These are phyloP conservation scores for Rhinoraja longicauda DNA, from an alignment of 2,797 vertebrate genomes.

Conservation along the genomic window DNA sequence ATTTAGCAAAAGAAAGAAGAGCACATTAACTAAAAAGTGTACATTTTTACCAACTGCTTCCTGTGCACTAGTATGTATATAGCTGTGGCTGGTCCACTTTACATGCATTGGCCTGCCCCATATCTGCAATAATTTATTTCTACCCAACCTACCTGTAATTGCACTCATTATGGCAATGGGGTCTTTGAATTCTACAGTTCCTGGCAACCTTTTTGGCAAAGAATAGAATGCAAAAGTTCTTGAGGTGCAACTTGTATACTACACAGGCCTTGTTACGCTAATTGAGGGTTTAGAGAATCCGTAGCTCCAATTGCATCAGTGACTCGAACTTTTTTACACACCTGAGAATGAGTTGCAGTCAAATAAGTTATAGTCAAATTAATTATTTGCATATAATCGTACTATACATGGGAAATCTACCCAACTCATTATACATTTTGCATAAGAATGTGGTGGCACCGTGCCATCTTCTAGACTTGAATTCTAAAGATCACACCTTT, in stretches of 20 bases:
- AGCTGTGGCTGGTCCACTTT: neutral
- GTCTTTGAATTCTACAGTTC: slow-evolving; percentile 5
- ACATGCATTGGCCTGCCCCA: too few species aligned
- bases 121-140: neutral
- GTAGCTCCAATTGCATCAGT: neutral
- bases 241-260: neutral
- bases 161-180: neutral
- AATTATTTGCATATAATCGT: neutral
- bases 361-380: neutral
- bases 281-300: neutral
- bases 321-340: neutral
- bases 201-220: neutral
- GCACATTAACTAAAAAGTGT: neutral
- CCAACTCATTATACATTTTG: too few species aligned
- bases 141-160: neutral
- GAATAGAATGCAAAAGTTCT: neutral
- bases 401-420: neutral
- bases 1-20: neutral
- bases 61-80: neutral
- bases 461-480: neutral
- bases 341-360: neutral
- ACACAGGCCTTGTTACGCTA: neutral
- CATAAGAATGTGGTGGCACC: neutral
- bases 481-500: neutral
- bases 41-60: neutral